phyloP scores from a whole-genome alignment of 2,797 vertebrate genomes.

The Carapus acus region DNA sequence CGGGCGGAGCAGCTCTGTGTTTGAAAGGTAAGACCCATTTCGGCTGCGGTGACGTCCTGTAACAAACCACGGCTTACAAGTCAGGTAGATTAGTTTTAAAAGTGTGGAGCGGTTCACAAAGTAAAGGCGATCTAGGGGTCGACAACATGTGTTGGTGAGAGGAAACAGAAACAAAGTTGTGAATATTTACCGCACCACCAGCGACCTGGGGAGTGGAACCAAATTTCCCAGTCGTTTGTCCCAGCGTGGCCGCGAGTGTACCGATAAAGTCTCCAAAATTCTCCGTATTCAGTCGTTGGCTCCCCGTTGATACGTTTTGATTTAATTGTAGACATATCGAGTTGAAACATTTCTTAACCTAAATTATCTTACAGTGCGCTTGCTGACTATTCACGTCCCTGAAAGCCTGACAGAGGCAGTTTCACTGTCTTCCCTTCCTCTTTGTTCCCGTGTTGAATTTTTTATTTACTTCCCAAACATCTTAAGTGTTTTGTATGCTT shows the following conservation, averaged over 20 bases:
- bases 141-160: constrained; percentile 1
- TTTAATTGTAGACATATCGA: not conserved
- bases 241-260: constrained; percentile 4
- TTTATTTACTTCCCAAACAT: not conserved
- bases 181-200: constrained; percentile 3
- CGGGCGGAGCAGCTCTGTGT: constrained; percentile 7
- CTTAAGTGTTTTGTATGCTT: not conserved
- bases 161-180: constrained; percentile 53
- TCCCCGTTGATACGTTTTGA: constrained; percentile 7
- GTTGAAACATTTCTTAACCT: not conserved
- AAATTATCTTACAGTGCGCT: fast-evolving
- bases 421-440: not conserved
- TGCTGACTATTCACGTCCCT: too few relatives aligned
- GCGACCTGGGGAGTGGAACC: not conserved
- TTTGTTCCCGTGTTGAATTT: constrained; percentile 9
- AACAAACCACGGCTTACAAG: constrained; percentile 31
- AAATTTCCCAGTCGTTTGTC: constrained; percentile 18
- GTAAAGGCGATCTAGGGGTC: constrained; percentile 20
- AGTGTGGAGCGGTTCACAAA: constrained; percentile 31
- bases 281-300: not conserved
- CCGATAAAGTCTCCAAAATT: constrained; percentile 2
- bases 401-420: not conserved
- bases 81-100: constrained; percentile 20
- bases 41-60: not conserved
- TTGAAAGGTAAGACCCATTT: constrained; percentile 37